These are phyloP conservation scores for Alosa alosa DNA, from an alignment of 2,113 vertebrate genomes.

Conservation along the genomic window DNA sequence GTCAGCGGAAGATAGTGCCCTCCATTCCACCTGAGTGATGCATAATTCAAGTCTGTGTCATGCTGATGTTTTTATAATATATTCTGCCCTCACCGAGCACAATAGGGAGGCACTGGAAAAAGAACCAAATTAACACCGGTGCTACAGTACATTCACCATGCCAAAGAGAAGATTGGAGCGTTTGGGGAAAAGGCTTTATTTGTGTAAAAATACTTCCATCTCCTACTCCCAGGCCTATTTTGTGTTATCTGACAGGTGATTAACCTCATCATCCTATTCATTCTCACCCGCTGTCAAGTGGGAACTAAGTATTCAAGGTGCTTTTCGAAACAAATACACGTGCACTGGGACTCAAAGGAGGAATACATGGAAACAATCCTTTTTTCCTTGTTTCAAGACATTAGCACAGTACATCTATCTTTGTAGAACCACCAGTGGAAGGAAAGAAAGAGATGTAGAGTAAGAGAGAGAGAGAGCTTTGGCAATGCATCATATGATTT, in stretches of 20 bases:
- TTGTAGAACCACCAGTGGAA: not conserved
- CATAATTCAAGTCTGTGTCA: conserved; percentile 38
- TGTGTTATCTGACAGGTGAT: not conserved
- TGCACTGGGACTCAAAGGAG: not conserved
- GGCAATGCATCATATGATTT: not conserved
- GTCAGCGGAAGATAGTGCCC: not conserved
- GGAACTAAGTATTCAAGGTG: not conserved
- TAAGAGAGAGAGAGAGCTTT: not conserved
- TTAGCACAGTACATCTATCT: not conserved
- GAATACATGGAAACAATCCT: not conserved
- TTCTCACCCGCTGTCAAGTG: not conserved
- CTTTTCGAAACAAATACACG: not conserved
- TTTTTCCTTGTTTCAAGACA: not conserved
- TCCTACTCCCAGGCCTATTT: not conserved
- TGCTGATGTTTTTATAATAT: conserved; percentile 26
- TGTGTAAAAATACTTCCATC: not conserved
- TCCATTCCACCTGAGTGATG: not conserved
- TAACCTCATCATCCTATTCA: not conserved
- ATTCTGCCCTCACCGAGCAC: conserved; percentile 10
- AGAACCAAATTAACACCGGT: not conserved
- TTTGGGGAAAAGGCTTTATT: not conserved
- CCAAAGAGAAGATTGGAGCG: not conserved
- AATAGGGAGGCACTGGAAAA: not conserved
- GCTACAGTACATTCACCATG: not conserved
- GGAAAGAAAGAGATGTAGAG: not conserved